phyloP scores from a whole-genome alignment of 2,888 invertebrate genomes.

The Limulus polyphemus region DNA sequence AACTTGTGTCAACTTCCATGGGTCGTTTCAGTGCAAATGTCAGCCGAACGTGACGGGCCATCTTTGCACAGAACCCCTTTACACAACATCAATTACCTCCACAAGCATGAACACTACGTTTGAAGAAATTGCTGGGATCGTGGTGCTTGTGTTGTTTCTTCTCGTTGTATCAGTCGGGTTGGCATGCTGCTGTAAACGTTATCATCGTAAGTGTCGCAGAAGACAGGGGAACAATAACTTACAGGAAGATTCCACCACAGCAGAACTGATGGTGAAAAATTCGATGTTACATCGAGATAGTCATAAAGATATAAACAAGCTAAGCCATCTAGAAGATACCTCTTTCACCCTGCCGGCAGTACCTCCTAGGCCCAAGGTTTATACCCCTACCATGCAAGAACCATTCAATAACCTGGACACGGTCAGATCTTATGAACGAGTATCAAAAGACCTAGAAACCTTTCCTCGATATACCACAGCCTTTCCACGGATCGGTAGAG shows the following conservation, averaged over 20 bases:
- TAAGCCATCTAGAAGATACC: slow-evolving; percentile 66
- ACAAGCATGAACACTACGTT: slow-evolving; percentile 48
- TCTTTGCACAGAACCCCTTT: slow-evolving; percentile 30
- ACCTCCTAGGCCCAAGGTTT: slow-evolving; percentile 65
- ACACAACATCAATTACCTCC: slow-evolving; percentile 48
- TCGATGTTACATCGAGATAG: slow-evolving; percentile 38
- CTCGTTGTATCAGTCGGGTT: slow-evolving; percentile 43
- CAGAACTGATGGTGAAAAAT: slow-evolving; percentile 32
- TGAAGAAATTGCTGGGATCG: slow-evolving; percentile 45
- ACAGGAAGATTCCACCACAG: slow-evolving; percentile 37
- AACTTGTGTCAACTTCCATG: slow-evolving; percentile 58
- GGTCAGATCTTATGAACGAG: slow-evolving; percentile 80
- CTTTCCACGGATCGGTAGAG: no score
- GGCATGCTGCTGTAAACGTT: slow-evolving; percentile 38
- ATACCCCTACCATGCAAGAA: slow-evolving; percentile 53
- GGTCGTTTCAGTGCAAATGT: slow-evolving; percentile 42
- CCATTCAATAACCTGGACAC: slow-evolving; percentile 47
- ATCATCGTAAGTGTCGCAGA: slow-evolving; percentile 40
- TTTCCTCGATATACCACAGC: slow-evolving; percentile 31
- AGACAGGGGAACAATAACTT: slow-evolving; percentile 37
- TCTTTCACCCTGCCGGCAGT: slow-evolving; percentile 43
- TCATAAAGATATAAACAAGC: slow-evolving; percentile 56
- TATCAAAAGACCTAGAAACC: slow-evolving; percentile 75
- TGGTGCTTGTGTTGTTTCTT: slow-evolving; percentile 43
- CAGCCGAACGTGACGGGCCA: slow-evolving; percentile 34